Evolutionary conservation across 2,888 invertebrate species (phyloP).

Genomic region (Drosophila setosimentum): DNA sequence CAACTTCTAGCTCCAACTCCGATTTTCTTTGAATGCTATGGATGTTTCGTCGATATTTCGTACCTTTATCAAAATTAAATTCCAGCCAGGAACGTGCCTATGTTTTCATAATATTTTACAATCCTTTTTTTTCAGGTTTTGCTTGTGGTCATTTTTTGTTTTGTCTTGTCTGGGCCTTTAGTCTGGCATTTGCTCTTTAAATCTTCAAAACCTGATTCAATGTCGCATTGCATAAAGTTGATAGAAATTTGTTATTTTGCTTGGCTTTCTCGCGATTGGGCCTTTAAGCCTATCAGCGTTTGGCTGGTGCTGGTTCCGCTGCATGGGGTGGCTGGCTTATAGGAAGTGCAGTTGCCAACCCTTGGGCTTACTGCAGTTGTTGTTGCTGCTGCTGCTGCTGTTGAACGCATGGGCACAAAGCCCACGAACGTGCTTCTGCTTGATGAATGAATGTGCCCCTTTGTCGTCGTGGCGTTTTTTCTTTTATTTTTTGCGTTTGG

Average conservation of each 20-base stretch:
- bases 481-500: constrained; percentile 24
- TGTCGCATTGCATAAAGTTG: constrained; percentile 5
- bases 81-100: constrained; percentile 63
- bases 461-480: constrained; percentile 16
- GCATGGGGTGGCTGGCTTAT: constrained; percentile 47
- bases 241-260: background rate
- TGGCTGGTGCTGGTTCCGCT: constrained; percentile 10
- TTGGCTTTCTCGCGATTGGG: background rate
- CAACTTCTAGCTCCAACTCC: constrained; percentile 22
- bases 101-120: constrained; percentile 35
- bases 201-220: background rate
- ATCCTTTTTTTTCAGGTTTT: constrained; percentile 20
- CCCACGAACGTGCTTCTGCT: constrained; percentile 9
- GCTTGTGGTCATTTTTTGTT: constrained; percentile 11
- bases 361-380: constrained; percentile 33
- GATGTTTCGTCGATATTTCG: constrained; percentile 78
- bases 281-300: constrained; percentile 26
- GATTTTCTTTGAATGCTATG: constrained; percentile 21
- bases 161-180: constrained; percentile 5
- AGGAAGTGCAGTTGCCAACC: constrained; percentile 58
- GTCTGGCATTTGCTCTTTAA: constrained; percentile 8
- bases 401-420: constrained; percentile 49
- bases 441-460: constrained; percentile 58
- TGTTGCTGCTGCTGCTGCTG: constrained; percentile 25
- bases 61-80: constrained; percentile 82